Evolutionary conservation across 2,113 vertebrate species (phyloP).

Genomic region (Rhineura floridana): DNA sequence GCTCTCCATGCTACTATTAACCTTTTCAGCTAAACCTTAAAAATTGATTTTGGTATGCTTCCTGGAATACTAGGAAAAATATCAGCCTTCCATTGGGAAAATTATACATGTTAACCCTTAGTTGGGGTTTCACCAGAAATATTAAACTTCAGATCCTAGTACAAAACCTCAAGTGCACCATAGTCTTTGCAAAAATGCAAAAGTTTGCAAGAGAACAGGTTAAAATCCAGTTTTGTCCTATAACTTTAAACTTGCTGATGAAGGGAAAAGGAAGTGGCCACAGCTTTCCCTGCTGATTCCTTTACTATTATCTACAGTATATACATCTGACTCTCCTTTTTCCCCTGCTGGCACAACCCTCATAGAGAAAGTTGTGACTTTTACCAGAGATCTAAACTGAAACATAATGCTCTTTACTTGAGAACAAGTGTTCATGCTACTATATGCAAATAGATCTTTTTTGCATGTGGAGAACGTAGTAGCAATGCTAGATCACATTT

Average conservation of each 20-base stretch:
- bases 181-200: not conserved
- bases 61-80: conserved; percentile 40
- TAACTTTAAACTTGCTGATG: not conserved
- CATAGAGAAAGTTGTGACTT: not conserved
- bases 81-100: conserved; percentile 57
- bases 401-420: not conserved
- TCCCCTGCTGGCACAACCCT: not conserved
- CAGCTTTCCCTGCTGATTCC: not conserved
- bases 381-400: not conserved
- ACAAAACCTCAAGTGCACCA: conserved; percentile 29
- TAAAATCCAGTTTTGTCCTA: not conserved
- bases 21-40: conserved; percentile 41
- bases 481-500: not conserved
- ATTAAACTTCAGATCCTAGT: not conserved
- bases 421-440: not conserved
- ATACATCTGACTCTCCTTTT: not conserved
- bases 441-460: not conserved
- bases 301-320: not conserved
- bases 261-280: not conserved
- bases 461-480: not conserved
- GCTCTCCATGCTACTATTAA: conserved; percentile 49
- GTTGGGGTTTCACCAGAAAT: not conserved
- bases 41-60: conserved; percentile 32
- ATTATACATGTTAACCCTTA: not conserved
- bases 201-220: not conserved